Evolutionary conservation across 2,888 invertebrate species (phyloP).

Genomic region (Nineta flava): DNA sequence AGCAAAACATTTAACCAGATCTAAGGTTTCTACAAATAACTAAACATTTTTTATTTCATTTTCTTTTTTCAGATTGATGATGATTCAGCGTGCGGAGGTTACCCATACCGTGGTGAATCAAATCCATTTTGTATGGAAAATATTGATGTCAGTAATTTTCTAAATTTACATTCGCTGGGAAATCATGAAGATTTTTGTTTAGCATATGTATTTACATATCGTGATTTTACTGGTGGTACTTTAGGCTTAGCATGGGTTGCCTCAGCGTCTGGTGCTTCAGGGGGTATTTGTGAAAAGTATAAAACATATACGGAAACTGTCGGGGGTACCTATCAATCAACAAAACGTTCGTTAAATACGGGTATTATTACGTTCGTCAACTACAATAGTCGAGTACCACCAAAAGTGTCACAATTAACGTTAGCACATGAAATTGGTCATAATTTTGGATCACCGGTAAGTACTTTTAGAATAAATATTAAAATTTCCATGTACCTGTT

Average conservation of each 20-base stretch:
- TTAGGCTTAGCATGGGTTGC: conserved; percentile 99
- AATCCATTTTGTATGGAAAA: conserved; percentile 91
- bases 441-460: conserved; percentile 95
- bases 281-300: conserved; percentile 96
- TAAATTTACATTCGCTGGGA: conserved; percentile 91
- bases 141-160: conserved; percentile 97
- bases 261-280: conserved; percentile 91
- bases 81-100: conserved; percentile 47
- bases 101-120: conserved; percentile 44
- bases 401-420: conserved; percentile 93
- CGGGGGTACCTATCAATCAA: conserved; percentile 85
- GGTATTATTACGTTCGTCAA: conserved; percentile 98
- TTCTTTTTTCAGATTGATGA: conserved; percentile 61
- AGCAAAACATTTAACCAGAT: too few species aligned
- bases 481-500: too few species aligned
- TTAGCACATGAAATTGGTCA: conserved; percentile 98
- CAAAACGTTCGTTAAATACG: conserved; percentile 88
- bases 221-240: conserved; percentile 97
- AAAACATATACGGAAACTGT: conserved; percentile 95
- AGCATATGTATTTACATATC: conserved; percentile 97
- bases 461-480: conserved; percentile 20
- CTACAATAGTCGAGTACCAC: conserved; percentile 92
- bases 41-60: conserved; percentile 8
- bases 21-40: too few species aligned
- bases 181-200: conserved; percentile 98